These are phyloP conservation scores for Forbesichthys agassizii DNA, from an alignment of 2,113 vertebrate species.

Conservation along the genomic window DNA sequence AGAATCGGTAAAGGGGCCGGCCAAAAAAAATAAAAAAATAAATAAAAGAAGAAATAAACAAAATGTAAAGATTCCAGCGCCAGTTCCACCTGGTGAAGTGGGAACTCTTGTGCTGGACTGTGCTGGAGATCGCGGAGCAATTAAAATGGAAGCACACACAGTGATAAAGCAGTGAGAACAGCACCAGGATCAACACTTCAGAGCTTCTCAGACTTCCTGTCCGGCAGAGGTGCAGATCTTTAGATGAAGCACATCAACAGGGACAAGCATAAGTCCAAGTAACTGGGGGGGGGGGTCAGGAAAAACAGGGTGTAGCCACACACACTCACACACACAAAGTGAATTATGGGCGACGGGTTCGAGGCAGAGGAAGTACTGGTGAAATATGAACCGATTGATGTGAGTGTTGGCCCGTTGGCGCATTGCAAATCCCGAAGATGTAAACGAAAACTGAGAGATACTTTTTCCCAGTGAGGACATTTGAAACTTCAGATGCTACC, in stretches of 20 bases:
- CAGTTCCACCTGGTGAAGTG: slow-evolving; percentile 31
- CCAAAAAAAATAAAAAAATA: slow-evolving; percentile 17
- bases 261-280: slow-evolving; percentile 31
- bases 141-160: slow-evolving; percentile 39
- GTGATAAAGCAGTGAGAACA: slow-evolving; percentile 36
- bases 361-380: slow-evolving; percentile 36
- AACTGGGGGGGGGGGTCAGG: slow-evolving; percentile 25
- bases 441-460: slow-evolving; percentile 49
- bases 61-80: slow-evolving; percentile 9
- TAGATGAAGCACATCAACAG: slow-evolving; percentile 43
- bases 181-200: slow-evolving; percentile 56
- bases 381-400: slow-evolving; percentile 19
- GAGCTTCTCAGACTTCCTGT: slow-evolving; percentile 53
- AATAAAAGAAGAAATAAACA: not conserved
- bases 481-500: slow-evolving; percentile 71
- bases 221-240: slow-evolving; percentile 41
- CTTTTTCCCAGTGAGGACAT: slow-evolving; percentile 56
- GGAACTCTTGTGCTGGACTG: slow-evolving; percentile 45
- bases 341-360: slow-evolving; percentile 26
- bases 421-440: slow-evolving; percentile 41
- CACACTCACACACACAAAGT: slow-evolving; percentile 29
- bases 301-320: slow-evolving; percentile 55
- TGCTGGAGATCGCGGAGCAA: slow-evolving; percentile 35
- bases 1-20: slow-evolving; percentile 47
- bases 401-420: slow-evolving; percentile 16